A percentile compares a stretch with the other conserved stretches of the same genome.
phyloP scores from a whole-genome alignment of 1,140 invertebrate genomes.

The Orius insidiosus region DNA sequence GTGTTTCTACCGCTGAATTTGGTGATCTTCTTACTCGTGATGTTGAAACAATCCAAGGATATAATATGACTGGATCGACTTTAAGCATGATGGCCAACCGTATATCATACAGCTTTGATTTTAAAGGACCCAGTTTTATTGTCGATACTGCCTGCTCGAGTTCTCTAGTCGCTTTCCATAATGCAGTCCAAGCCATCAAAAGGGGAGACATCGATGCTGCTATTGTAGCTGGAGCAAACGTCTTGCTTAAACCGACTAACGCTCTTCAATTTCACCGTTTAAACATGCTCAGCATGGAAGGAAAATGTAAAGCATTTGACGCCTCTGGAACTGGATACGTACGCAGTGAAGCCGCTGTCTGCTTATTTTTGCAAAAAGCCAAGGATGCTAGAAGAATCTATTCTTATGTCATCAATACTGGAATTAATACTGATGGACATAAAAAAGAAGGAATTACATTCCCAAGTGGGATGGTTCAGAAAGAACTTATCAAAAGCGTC shows the following conservation, averaged over 20 bases:
- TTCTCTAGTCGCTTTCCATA: slow-evolving; percentile 70
- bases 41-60: slow-evolving; percentile 68
- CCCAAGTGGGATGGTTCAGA: slow-evolving; percentile 74
- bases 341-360: slow-evolving; percentile 70
- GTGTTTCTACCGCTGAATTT: slow-evolving; percentile 69
- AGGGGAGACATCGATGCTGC: slow-evolving; percentile 80
- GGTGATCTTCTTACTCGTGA: slow-evolving; percentile 62
- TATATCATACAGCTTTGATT: slow-evolving; percentile 88
- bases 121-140: slow-evolving; percentile 73
- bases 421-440: slow-evolving; percentile 76
- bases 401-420: slow-evolving; percentile 67
- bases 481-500: slow-evolving; percentile 64
- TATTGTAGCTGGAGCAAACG: slow-evolving; percentile 62
- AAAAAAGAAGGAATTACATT: slow-evolving; percentile 84
- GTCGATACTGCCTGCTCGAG: slow-evolving; percentile 94
- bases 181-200: slow-evolving; percentile 67
- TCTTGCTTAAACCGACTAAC: slow-evolving; percentile 70
- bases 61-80: slow-evolving; percentile 80
- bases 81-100: slow-evolving; percentile 93
- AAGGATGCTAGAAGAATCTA: slow-evolving; percentile 62
- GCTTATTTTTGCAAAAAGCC: slow-evolving; percentile 63
- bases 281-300: slow-evolving; percentile 77
- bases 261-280: slow-evolving; percentile 86
- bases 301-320: slow-evolving; percentile 84
- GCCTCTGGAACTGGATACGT: slow-evolving; percentile 81